Evolutionary conservation across 2,888 invertebrate genomes (phyloP).

Genomic region (Caenorhabditis auriculariae): DNA sequence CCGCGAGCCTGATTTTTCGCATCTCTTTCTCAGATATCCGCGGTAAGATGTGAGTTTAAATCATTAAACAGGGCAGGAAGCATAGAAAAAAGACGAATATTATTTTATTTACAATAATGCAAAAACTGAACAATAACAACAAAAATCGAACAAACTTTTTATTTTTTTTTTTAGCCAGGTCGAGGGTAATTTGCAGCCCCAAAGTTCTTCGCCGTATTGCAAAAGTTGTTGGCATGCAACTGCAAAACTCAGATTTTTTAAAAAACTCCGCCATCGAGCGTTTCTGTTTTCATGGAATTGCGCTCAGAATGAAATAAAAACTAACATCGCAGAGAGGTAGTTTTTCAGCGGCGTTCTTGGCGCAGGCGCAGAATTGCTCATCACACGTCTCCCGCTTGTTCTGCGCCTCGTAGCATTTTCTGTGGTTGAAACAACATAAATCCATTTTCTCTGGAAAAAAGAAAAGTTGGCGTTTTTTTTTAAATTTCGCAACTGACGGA

Average conservation of each 20-base stretch:
- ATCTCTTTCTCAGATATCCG: no score
- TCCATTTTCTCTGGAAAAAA: conserved; percentile 21
- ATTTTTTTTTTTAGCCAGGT: no score
- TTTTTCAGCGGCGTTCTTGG: conserved; percentile 11
- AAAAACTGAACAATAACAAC: no score
- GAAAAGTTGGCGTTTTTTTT: neutral
- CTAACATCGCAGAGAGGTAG: conserved; percentile 21
- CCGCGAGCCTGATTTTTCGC: no score
- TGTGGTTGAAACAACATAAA: conserved; percentile 18
- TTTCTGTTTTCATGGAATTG: neutral
- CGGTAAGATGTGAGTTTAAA: no score
- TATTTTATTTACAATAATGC: no score
- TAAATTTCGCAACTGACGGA: conserved; percentile 13
- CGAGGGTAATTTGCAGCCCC: no score
- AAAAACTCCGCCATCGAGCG: no score
- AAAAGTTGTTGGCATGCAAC: conserved; percentile 29
- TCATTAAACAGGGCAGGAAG: no score
- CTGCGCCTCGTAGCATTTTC: conserved; percentile 18
- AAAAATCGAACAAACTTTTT: no score
- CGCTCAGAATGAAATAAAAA: neutral
- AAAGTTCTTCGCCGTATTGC: conserved; percentile 22
- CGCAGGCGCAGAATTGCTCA: conserved; percentile 21
- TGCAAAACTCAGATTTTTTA: conserved; percentile 5
- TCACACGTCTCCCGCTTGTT: conserved; percentile 14
- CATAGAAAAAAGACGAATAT: no score